Conservation (phyloP, 2,797 vertebrate genomes). For the Rachycentron canadum region DNA sequence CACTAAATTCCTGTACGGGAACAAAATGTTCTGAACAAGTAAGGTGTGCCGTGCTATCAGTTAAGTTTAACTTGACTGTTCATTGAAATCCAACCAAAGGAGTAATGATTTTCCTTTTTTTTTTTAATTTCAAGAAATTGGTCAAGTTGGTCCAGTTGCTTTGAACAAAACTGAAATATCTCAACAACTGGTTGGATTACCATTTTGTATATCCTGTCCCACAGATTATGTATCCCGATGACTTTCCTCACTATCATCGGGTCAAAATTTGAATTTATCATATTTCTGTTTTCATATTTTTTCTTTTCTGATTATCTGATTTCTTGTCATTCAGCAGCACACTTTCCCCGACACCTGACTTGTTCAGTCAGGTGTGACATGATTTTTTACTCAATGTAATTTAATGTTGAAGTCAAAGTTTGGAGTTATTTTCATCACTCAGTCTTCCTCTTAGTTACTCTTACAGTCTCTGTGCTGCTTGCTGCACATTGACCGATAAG, state of each 20-base stretch:
- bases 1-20: not conserved
- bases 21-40: not conserved
- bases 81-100: not conserved
- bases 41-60: not conserved
- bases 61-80: no score
- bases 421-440: not conserved
- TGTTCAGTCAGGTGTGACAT: not conserved
- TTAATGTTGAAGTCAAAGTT: not conserved
- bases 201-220: not conserved
- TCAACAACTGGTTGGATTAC: not conserved
- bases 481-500: conserved; percentile 35
- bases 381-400: not conserved
- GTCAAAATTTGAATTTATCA: no score
- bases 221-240: not conserved
- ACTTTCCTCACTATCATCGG: not conserved
- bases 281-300: not conserved
- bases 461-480: conserved; percentile 19
- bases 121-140: no score
- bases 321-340: not conserved
- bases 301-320: not conserved
- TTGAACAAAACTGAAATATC: not conserved
- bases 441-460: conserved; percentile 18
- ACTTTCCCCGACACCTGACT: no score
- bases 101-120: not conserved
- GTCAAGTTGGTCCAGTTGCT: not conserved